Conservation (phyloP, 2,797 vertebrate species). For the Ctenopoma kingsleyae region DNA sequence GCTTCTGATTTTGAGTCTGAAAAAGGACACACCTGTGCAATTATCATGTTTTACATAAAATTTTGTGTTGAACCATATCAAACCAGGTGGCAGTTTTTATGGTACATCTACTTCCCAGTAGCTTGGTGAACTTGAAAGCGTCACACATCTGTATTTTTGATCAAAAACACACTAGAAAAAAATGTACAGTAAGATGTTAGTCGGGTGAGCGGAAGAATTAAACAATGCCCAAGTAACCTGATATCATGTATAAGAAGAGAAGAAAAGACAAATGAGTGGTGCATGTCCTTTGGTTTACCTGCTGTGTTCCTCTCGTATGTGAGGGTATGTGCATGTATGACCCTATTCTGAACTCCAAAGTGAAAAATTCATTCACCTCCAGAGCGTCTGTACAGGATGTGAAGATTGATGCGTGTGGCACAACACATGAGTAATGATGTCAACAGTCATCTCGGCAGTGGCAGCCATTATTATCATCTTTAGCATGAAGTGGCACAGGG, state of each 20-base stretch:
- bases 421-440: slow-evolving; percentile 87
- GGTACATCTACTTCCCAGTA: slow-evolving; percentile 21
- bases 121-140: slow-evolving; percentile 25
- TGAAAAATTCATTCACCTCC: slow-evolving; percentile 88
- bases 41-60: background rate
- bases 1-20: no score
- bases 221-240: slow-evolving; percentile 45
- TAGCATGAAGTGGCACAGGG: slow-evolving; percentile 75
- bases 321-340: slow-evolving; percentile 75
- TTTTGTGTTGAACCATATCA: background rate
- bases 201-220: slow-evolving; percentile 28
- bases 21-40: slow-evolving; percentile 7
- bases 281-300: slow-evolving; percentile 72
- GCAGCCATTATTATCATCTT: slow-evolving; percentile 83
- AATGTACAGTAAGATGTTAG: slow-evolving; percentile 31
- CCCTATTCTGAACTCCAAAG: slow-evolving; percentile 85
- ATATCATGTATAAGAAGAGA: slow-evolving; percentile 24
- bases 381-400: slow-evolving; percentile 76
- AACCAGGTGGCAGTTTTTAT: slow-evolving; percentile 7
- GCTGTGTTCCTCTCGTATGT: slow-evolving; percentile 74
- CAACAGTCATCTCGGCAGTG: slow-evolving; percentile 81
- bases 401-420: slow-evolving; percentile 86
- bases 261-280: slow-evolving; percentile 57
- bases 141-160: slow-evolving; percentile 44
- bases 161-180: slow-evolving; percentile 13